Evolutionary conservation across 30 jellyfish, hydroid and myxozoan species (phyloP).

Genomic region (Aurelia sp.): DNA sequence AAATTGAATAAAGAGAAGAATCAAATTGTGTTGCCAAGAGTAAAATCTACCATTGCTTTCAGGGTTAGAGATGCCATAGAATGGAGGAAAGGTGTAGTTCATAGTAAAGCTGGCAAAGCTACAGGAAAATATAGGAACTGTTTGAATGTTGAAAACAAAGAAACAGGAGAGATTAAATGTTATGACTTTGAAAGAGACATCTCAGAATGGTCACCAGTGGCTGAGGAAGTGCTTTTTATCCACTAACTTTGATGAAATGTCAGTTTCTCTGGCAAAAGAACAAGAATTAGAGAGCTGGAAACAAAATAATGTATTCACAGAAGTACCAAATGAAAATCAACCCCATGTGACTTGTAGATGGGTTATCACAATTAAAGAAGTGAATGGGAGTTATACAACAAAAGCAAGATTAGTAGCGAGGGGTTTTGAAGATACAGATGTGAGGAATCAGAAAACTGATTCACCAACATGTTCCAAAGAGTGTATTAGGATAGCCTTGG

Average conservation of each 20-base stretch:
- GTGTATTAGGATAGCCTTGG: conserved; percentile 27
- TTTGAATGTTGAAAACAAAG: too few species aligned
- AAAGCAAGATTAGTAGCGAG: conserved; percentile 50
- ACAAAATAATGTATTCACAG: conserved; percentile 17
- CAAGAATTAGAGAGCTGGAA: conserved; percentile 39
- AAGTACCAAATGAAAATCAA: conserved; percentile 38
- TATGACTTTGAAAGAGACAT: too few species aligned
- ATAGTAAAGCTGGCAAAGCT: conserved; percentile 62
- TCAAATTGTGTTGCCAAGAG: background rate
- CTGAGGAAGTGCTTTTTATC: background rate
- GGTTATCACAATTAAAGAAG: conserved; percentile 24
- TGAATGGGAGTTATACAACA: background rate
- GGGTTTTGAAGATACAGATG: conserved; percentile 45
- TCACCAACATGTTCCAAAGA: conserved; percentile 43
- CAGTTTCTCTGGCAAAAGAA: conserved; percentile 19
- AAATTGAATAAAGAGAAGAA: too few species aligned
- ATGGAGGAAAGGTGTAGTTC: conserved; percentile 42
- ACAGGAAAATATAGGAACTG: background rate
- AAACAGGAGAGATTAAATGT: too few species aligned
- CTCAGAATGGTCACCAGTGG: too few species aligned
- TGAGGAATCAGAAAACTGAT: conserved; percentile 25
- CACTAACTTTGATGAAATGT: background rate
- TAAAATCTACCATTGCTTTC: conserved; percentile 9
- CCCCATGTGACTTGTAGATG: conserved; percentile 13
- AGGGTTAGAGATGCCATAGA: conserved; percentile 30